Evolutionary conservation across 2,888 invertebrate genomes (phyloP).

Genomic region (Acrobasis repandana): DNA sequence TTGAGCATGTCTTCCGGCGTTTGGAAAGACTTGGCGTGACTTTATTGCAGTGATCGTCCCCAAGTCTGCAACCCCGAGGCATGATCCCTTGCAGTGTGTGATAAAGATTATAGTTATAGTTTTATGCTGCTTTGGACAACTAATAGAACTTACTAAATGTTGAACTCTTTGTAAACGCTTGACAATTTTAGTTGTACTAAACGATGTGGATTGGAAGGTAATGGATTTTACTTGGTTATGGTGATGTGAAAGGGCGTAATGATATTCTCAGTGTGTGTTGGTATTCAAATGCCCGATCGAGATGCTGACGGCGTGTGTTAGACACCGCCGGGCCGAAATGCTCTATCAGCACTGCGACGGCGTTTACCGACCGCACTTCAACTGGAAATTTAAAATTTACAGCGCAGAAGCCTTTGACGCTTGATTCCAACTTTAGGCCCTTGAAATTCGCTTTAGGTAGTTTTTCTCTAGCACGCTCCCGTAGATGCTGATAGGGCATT

Average conservation of each 20-base stretch:
- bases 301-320: constrained; percentile 75
- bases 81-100: constrained; percentile 80
- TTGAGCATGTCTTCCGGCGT: constrained; percentile 61
- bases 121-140: constrained; percentile 68
- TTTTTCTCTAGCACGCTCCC: constrained; percentile 68
- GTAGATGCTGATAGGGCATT: constrained; percentile 83
- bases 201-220: constrained; percentile 82
- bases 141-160: constrained; percentile 77
- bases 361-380: constrained; percentile 71
- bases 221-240: constrained; percentile 80
- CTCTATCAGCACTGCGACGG: constrained; percentile 80
- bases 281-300: constrained; percentile 88
- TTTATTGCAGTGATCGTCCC: constrained; percentile 44
- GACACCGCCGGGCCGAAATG: constrained; percentile 67
- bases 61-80: constrained; percentile 66
- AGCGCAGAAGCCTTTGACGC: constrained; percentile 56
- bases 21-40: constrained; percentile 64
- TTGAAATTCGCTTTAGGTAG: constrained; percentile 70
- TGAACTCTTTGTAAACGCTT: constrained; percentile 78
- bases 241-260: constrained; percentile 79
- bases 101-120: constrained; percentile 61
- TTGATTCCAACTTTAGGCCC: constrained; percentile 58
- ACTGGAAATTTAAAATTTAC: constrained; percentile 41
- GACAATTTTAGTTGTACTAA: constrained; percentile 78
- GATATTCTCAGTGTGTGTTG: constrained; percentile 84